Conservation (phyloP, 1,140 invertebrate species). For the Scaptodrosophila lebanonensis region DNA sequence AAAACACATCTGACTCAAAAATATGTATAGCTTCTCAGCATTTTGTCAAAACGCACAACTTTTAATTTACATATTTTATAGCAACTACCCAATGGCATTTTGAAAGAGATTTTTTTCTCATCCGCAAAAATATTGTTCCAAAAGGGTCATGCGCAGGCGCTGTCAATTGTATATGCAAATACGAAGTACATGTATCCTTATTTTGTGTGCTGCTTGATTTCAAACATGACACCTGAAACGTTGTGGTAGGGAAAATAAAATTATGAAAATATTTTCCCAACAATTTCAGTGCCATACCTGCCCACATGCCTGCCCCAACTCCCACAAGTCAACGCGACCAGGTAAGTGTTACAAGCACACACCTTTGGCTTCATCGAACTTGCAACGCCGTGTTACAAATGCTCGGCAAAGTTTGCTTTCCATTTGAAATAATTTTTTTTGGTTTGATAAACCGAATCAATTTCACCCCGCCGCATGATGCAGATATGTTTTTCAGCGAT, state of each 20-base stretch:
- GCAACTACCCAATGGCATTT: too few species aligned
- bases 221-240: constrained; percentile 69
- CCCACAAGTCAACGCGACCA: background rate
- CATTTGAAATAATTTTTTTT: constrained; percentile 23
- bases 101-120: too few species aligned
- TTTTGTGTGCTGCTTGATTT: constrained; percentile 52
- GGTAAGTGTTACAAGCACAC: constrained; percentile 23
- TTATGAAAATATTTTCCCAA: constrained; percentile 73
- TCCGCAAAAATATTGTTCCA: too few species aligned
- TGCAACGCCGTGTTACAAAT: constrained; percentile 56
- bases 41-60: constrained; percentile 9
- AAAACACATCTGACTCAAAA: too few species aligned
- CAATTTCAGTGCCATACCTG: constrained; percentile 40
- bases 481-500: constrained; percentile 50
- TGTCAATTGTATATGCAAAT: background rate
- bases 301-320: background rate
- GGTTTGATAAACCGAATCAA: constrained; percentile 60
- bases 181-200: constrained; percentile 26
- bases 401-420: constrained; percentile 40
- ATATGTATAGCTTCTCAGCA: too few species aligned
- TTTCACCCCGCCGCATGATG: constrained; percentile 27
- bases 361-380: constrained; percentile 71
- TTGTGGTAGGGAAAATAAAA: constrained; percentile 57
- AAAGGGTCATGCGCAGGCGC: background rate
- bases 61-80: too few species aligned